Percentiles rank a stretch among this genome's conserved stretches.
Evolutionary conservation across 2,113 vertebrate species (phyloP).

Genomic region (Nothocercus julius): DNA sequence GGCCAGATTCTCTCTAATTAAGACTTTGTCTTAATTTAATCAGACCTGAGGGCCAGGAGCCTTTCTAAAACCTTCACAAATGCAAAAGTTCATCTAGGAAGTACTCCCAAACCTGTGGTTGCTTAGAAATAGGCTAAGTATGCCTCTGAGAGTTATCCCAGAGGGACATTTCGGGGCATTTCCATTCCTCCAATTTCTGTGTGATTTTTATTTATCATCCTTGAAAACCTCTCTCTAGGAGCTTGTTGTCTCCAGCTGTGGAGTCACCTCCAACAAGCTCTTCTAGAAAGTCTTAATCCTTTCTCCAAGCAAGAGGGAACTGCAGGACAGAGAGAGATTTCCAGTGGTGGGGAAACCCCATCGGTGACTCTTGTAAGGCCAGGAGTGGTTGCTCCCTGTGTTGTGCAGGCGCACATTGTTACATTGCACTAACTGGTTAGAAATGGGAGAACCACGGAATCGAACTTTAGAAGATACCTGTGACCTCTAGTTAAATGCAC

Average conservation of each 20-base stretch:
- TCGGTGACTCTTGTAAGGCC: neutral
- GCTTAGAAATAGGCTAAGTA: neutral
- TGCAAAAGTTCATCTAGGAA: neutral
- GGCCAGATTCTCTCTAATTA: neutral
- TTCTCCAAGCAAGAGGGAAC: neutral
- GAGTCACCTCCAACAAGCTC: neutral
- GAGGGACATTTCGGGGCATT: neutral
- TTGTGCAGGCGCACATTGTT: neutral
- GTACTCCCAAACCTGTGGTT: neutral
- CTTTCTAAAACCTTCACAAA: neutral
- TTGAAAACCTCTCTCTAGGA: neutral
- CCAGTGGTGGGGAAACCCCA: neutral
- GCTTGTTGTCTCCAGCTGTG: neutral
- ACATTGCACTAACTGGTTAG: neutral
- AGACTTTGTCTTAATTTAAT: neutral
- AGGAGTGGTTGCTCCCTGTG: fast-evolving
- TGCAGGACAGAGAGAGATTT: fast-evolving
- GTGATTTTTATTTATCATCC: neutral
- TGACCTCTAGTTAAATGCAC: neutral
- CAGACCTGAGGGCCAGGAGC: neutral
- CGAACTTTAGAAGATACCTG: neutral
- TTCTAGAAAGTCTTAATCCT: neutral
- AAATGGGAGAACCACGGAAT: neutral
- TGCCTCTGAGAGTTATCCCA: neutral
- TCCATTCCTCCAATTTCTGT: neutral